Conservation (phyloP, 2,113 vertebrate genomes). For the Nothocercus julius region DNA sequence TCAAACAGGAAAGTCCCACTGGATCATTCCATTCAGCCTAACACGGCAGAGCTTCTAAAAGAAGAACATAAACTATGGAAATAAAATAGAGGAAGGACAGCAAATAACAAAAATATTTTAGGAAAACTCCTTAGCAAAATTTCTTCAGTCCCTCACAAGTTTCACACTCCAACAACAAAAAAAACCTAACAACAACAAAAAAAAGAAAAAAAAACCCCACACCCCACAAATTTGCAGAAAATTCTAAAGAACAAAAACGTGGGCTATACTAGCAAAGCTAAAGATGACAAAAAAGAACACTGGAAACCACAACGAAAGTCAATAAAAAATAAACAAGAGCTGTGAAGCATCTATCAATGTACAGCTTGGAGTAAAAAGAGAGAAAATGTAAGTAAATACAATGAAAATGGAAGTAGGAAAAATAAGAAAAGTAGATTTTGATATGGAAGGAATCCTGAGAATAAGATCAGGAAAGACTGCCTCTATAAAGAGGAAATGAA, state of each 20-base stretch:
- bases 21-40: background rate
- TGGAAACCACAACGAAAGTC: background rate
- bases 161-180: fast-evolving
- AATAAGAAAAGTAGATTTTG: background rate
- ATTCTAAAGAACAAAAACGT: background rate
- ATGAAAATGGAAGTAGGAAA: too few relatives aligned
- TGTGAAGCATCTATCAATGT: background rate
- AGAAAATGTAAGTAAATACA: background rate
- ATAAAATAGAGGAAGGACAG: background rate
- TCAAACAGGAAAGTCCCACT: background rate
- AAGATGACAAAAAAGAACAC: background rate
- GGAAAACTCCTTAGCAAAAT: background rate
- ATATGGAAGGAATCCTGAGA: background rate
- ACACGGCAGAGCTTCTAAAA: background rate
- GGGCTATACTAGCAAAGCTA: background rate
- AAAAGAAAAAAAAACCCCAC: fast-evolving
- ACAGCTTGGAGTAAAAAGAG: too few relatives aligned
- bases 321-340: background rate
- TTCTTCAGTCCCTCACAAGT: background rate
- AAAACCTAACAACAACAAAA: background rate
- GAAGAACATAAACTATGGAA: background rate
- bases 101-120: background rate
- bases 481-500: background rate
- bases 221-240: background rate
- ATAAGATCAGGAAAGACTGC: background rate